These are phyloP conservation scores for Muscidifurax raptorellus DNA, from an alignment of 1,140 invertebrate genomes.

Conservation along the genomic window DNA sequence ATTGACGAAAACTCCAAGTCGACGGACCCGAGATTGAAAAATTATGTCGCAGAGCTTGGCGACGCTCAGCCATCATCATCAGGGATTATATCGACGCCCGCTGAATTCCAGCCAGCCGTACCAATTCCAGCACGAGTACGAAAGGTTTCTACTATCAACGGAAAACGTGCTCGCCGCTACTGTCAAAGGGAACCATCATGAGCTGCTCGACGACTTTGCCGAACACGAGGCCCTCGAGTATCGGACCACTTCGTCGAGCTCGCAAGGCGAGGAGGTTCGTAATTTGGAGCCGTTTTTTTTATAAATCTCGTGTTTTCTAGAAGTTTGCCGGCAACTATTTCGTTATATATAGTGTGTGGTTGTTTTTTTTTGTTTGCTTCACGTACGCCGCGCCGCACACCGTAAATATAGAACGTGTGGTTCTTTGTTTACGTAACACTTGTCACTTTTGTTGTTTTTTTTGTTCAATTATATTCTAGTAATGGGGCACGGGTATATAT, in stretches of 20 bases:
- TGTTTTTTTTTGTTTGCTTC: conserved; percentile 6
- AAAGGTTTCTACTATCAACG: not conserved
- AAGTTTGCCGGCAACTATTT: not conserved
- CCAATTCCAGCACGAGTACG: not conserved
- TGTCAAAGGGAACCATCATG: conserved; percentile 25
- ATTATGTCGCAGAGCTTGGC: not conserved
- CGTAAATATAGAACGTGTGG: conserved; percentile 28
- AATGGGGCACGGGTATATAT: conserved; percentile 33
- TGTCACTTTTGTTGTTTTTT: conserved; percentile 32
- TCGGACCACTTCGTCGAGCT: not conserved
- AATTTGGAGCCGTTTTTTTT: not conserved
- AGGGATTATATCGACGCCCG: not conserved
- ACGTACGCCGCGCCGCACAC: not conserved
- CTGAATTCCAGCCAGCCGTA: not conserved
- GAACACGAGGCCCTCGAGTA: conserved; percentile 1
- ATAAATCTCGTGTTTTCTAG: too few relatives aligned
- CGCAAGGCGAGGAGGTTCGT: conserved; percentile 17
- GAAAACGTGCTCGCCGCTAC: conserved; percentile 36
- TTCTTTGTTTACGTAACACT: conserved; percentile 52
- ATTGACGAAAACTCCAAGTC: not conserved
- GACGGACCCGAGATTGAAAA: not conserved
- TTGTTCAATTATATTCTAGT: conserved; percentile 9
- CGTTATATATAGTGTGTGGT: not conserved
- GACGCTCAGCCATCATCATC: not conserved
- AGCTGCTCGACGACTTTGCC: conserved; percentile 3